phyloP scores from a whole-genome alignment of 2,797 vertebrate species.

The Channallabes apus region DNA sequence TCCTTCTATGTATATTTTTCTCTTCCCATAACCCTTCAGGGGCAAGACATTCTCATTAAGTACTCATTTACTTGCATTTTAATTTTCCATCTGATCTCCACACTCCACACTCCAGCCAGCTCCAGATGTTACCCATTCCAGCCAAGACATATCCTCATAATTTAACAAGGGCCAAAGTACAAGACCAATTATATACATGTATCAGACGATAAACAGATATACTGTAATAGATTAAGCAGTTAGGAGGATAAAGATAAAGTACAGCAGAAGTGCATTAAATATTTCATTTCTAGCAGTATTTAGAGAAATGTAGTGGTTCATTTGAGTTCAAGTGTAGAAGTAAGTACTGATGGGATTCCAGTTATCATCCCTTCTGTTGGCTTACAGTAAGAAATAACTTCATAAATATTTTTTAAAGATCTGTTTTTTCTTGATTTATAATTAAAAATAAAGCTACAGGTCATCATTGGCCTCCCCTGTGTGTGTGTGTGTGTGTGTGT shows the following conservation, averaged over 20 bases:
- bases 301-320: neutral
- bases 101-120: neutral
- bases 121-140: neutral
- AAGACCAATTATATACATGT: neutral
- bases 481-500: constrained; percentile 3
- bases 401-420: constrained; percentile 8
- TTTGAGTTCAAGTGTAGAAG: neutral
- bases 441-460: neutral
- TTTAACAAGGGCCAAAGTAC: neutral
- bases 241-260: neutral
- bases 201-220: neutral
- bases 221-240: neutral
- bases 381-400: neutral
- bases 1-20: no score
- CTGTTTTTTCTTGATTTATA: constrained; percentile 8
- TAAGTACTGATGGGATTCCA: neutral
- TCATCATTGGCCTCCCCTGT: neutral
- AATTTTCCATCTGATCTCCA: neutral
- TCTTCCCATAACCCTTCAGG: no score
- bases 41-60: neutral
- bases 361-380: neutral
- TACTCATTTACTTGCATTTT: neutral
- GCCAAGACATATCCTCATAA: neutral
- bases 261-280: neutral
- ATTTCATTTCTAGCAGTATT: neutral